A percentile compares a stretch with the other conserved stretches of the same genome.
Evolutionary conservation across 2,888 invertebrate genomes (phyloP).

Genomic region (Caenorhabditis sp.): DNA sequence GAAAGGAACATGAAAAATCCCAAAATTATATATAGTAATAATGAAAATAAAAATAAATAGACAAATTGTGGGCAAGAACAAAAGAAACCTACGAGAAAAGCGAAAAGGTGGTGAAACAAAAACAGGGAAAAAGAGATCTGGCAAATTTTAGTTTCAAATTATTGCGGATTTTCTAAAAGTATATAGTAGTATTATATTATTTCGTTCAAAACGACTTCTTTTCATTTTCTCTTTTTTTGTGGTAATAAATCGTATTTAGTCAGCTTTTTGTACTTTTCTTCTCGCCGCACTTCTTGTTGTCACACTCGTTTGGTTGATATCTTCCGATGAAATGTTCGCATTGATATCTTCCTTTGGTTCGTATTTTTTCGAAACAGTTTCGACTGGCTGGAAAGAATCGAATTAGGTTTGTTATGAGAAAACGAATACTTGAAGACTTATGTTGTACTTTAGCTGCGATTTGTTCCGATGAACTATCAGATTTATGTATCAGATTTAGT

Average conservation of each 20-base stretch:
- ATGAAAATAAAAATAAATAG: not conserved
- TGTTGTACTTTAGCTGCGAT: no score
- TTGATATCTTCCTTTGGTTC: slow-evolving; percentile 49
- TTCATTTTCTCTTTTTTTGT: no score
- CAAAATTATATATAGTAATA: no score
- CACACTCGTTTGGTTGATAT: slow-evolving; percentile 12
- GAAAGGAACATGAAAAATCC: no score
- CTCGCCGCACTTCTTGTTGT: slow-evolving; percentile 29
- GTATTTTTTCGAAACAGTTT: slow-evolving; percentile 2
- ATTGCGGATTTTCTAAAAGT: not conserved
- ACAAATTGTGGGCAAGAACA: not conserved
- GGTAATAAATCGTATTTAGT: slow-evolving; percentile 14
- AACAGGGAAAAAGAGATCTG: not conserved
- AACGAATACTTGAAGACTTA: no score
- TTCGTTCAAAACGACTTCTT: no score
- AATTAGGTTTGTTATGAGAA: no score
- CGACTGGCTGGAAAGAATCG: not conserved
- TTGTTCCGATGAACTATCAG: no score
- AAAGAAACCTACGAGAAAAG: not conserved
- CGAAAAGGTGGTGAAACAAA: not conserved
- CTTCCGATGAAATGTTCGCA: slow-evolving; percentile 39
- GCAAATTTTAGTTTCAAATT: not conserved
- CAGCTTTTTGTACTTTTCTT: slow-evolving; percentile 45
- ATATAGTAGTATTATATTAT: no score
- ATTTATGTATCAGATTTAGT: no score